phyloP scores from a whole-genome alignment of 2,113 vertebrate species.

The Egretta garzetta region DNA sequence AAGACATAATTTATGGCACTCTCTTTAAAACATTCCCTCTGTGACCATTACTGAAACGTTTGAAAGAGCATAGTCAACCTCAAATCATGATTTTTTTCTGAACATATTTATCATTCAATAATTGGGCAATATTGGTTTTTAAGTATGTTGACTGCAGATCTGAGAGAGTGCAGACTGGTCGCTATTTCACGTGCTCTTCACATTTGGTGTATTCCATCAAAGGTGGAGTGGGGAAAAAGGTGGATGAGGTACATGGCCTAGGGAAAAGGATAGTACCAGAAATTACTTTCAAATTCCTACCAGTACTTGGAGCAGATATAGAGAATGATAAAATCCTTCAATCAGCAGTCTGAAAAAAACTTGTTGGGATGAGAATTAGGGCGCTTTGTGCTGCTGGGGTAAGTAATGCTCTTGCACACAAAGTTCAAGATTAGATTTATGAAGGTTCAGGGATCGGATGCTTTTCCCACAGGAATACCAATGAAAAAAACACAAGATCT shows the following conservation, averaged over 20 bases:
- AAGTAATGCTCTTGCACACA: neutral
- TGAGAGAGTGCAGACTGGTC: rapidly evolving
- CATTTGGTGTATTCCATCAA: neutral
- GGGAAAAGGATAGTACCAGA: neutral
- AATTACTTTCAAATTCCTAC: neutral
- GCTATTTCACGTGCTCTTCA: neutral
- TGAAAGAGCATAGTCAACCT: neutral
- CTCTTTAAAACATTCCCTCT: neutral
- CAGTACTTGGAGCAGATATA: neutral
- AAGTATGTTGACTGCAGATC: neutral
- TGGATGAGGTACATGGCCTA: neutral
- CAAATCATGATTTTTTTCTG: neutral
- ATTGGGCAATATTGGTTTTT: neutral
- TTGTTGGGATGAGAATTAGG: neutral
- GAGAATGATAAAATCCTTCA: neutral
- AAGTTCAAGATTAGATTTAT: neutral
- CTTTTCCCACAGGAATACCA: neutral
- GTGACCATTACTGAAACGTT: neutral
- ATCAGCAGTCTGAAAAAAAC: neutral
- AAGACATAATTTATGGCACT: neutral
- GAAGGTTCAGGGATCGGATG: neutral
- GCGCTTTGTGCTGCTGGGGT: neutral
- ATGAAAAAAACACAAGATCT: neutral
- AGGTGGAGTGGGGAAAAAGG: rapidly evolving
- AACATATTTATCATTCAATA: neutral